These are phyloP conservation scores for Carassius auratus DNA, from an alignment of 2,113 vertebrate species.

Conservation along the genomic window DNA sequence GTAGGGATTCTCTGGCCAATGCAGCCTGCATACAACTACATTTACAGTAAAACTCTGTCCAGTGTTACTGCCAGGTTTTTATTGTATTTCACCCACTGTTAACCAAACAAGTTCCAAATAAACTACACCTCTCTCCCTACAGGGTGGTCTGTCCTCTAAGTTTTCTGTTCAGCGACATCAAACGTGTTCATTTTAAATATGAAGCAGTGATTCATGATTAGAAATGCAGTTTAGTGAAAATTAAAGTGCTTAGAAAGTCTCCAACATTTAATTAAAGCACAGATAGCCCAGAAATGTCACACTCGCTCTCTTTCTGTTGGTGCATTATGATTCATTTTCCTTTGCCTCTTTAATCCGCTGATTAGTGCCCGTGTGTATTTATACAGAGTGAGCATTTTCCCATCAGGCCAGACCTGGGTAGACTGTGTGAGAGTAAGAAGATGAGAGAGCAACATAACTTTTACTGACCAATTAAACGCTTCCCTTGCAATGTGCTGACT, in stretches of 20 bases:
- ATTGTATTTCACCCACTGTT: background rate
- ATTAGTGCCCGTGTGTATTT: background rate
- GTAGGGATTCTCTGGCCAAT: background rate
- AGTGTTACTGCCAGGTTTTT: background rate
- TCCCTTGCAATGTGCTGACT: slow-evolving; percentile 44
- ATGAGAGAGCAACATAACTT: slow-evolving; percentile 38
- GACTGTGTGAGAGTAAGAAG: slow-evolving; percentile 33
- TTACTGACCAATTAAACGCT: slow-evolving; percentile 60
- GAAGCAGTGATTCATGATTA: slow-evolving; percentile 23
- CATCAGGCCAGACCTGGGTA: slow-evolving; percentile 50
- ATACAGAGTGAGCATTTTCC: slow-evolving; percentile 34
- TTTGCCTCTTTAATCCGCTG: background rate
- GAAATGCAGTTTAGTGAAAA: slow-evolving; percentile 28
- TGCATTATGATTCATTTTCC: slow-evolving; percentile 19
- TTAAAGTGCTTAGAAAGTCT: slow-evolving; percentile 21
- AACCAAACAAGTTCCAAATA: background rate
- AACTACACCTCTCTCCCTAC: background rate
- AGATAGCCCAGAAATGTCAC: slow-evolving; percentile 33
- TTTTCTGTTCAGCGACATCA: background rate
- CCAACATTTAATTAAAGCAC: slow-evolving; percentile 23
- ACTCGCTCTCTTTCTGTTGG: background rate
- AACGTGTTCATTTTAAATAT: slow-evolving; percentile 21
- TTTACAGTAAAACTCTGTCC: background rate
- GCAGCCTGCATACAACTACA: background rate
- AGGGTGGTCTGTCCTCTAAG: background rate